A percentile compares a stretch with the other conserved stretches of the same genome.
These are phyloP conservation scores for Burhinus bistriatus DNA, from an alignment of 2,113 vertebrate genomes.

Conservation along the genomic window DNA sequence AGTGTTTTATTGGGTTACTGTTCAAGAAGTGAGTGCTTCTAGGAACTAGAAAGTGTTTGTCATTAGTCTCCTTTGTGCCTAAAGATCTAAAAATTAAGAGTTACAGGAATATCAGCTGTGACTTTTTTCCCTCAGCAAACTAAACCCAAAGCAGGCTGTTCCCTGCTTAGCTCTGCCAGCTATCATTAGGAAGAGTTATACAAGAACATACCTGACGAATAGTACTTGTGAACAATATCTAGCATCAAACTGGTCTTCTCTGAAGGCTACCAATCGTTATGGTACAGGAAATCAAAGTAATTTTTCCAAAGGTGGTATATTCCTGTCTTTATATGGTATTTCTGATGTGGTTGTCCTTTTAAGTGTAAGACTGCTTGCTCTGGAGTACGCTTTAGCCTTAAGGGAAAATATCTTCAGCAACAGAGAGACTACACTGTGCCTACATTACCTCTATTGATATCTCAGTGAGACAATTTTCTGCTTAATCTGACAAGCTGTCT, in stretches of 20 bases:
- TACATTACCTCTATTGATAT: background rate
- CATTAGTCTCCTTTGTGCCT: background rate
- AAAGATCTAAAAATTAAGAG: background rate
- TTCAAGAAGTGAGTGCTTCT: background rate
- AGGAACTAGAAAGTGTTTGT: background rate
- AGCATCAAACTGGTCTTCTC: background rate
- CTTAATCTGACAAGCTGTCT: background rate
- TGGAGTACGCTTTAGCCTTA: background rate
- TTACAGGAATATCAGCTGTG: background rate
- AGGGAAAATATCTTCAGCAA: background rate
- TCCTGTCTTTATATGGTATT: background rate
- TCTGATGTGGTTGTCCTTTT: background rate
- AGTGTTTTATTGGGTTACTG: background rate
- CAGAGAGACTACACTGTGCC: background rate
- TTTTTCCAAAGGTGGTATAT: background rate
- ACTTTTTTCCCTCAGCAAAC: background rate
- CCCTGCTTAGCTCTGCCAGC: background rate
- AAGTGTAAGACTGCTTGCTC: background rate
- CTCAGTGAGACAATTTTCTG: background rate
- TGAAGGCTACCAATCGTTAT: background rate
- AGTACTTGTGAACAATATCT: background rate
- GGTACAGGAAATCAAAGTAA: background rate
- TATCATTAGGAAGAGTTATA: background rate
- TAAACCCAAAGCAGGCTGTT: background rate
- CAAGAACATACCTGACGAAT: background rate